Base-by-base conservation (phyloP, 2,113 vertebrate genomes). In the Siniperca chuatsi region DNA sequence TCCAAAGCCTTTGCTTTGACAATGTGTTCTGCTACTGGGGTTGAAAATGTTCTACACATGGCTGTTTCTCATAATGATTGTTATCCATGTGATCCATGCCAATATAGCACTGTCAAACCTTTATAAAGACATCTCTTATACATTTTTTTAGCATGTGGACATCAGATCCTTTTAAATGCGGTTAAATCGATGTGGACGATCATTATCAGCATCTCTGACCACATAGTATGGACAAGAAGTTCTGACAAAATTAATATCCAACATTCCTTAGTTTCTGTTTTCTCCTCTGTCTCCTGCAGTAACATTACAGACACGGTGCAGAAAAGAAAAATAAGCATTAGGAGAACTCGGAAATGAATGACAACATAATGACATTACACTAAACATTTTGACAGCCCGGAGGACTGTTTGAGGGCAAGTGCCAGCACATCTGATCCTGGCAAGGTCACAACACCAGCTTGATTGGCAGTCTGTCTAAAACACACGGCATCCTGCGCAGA, bases 311-410 rank as follows among this genome's bases (percentile, higher is more conserved):
- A 90, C 73, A 86, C 52, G 3, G 20, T 62, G 78, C 61, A 84
- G 76, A 69, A 82, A 86, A 82, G 21, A 44, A 82, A 82, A 54
- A 64, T 35, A 84, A 87, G 79, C 75, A 23, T 79, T 23, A 42
- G 79, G 75, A 71, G 58, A 68, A 77, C 46, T 78, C 29, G 9
- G 65, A 85, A 89, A 90, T 72, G 58, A 89, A 85, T 82, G 85
- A 92, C 82, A 91, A 86, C 89, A 88, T 70, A 72, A 90, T 77
- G 87, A 89, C 82, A 72, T 88, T 79, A 93, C 91, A 90, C 85
- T 42, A 80, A 91, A 90, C 82, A 83, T 82, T 87, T 86, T 75
- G 69, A 92, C 87, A 74, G 86, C 72, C 67, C 69, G 11, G 76
- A 11, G 18, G 85, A 84, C 68, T 66, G 85, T 70, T 75, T 60